Evolutionary conservation across 1,140 invertebrate genomes (phyloP), one percentile per base, ranked within the genome.

Genomic region (Melitaea cinxia): DNA sequence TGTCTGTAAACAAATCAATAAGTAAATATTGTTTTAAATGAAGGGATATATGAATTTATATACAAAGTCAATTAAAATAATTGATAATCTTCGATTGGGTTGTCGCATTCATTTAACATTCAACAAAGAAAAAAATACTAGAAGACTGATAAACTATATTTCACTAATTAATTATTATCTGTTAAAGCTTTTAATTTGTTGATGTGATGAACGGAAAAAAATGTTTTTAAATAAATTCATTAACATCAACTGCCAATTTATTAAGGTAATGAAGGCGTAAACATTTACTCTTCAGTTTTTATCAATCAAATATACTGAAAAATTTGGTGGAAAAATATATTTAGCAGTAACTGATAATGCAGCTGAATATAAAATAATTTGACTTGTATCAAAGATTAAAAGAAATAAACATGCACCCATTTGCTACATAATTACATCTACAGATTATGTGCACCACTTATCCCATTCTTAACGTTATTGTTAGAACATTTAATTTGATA

Each of bases 1-100:
- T 66, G 64, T 75, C 61, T 65, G 57, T 66, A 60, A 33, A 42
- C 56, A 55, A 66, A 61, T 58, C 33, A 50, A 50, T 66, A 54
- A 59, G 56, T 58, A 65, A 57, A 24, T 23, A 24, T 47, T 47
- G 4, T 47, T 42, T 17, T 17, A 42, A 17, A 42, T 39, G n/a
- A 15, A 9, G 6, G 6, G 4, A 33, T 33, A 33, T 9, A 33
- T 33, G 3, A 33, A 33, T 33, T 4, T 17, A 30, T 52, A 52
- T 52, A 52, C 49, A 52, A 28, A 52, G 14, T 10, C 12, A 33
- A 33, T 33, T 6, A 33, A 33, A 33, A 42, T 42, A 42, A 42
- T 17, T 6, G 1, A 15, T 17, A 17, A 42, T 42, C 37, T 42
- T 42, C 4, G 14, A 42, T 6, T 19, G 35, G 7, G 37, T 42